phyloP scores from a whole-genome alignment of 2,113 vertebrate species.

The Mormyrus lacerda region DNA sequence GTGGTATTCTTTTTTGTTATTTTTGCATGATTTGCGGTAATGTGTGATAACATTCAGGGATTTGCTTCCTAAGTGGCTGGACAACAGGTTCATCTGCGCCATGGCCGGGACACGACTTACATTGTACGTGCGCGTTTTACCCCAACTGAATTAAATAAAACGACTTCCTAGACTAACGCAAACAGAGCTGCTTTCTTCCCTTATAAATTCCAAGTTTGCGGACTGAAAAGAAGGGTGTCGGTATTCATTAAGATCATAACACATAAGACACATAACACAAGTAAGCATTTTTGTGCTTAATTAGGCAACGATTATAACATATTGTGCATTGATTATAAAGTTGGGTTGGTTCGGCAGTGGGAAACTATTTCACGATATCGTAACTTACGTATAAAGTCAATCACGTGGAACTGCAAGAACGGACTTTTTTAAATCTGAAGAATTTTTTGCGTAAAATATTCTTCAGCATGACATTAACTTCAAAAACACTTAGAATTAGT shows the following conservation, averaged over 20 bases:
- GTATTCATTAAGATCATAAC: neutral
- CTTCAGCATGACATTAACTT: neutral
- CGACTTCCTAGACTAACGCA: neutral
- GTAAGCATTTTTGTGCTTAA: neutral
- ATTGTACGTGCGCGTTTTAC: constrained; percentile 19
- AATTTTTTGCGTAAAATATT: neutral
- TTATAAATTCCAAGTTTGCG: neutral
- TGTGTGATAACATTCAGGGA: constrained; percentile 13
- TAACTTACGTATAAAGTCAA: neutral
- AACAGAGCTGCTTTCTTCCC: neutral
- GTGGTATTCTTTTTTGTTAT: neutral
- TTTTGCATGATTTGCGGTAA: constrained; percentile 1
- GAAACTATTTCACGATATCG: neutral
- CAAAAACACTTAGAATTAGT: neutral
- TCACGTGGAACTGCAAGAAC: neutral
- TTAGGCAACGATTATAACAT: neutral
- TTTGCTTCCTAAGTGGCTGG: constrained; percentile 7
- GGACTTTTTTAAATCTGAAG: neutral
- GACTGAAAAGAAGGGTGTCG: neutral
- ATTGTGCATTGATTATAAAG: neutral
- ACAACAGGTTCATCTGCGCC: constrained; percentile 5
- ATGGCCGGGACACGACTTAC: neutral
- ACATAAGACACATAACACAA: too few relatives aligned
- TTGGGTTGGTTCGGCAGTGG: neutral
- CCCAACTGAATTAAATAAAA: constrained; percentile 14